Evolutionary conservation across 2,113 vertebrate genomes (phyloP).

Genomic region (Climacteris rufus): DNA sequence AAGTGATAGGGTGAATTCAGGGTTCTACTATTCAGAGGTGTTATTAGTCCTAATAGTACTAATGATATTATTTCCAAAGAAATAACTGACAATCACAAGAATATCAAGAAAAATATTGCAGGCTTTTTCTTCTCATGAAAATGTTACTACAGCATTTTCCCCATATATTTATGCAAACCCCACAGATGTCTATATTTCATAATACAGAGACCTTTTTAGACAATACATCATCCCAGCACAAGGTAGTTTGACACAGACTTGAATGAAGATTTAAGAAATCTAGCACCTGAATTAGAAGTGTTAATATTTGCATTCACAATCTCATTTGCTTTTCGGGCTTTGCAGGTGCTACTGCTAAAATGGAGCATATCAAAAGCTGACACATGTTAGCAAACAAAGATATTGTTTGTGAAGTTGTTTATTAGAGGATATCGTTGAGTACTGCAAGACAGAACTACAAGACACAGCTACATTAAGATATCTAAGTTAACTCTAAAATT

Average conservation of each 20-base stretch:
- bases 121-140: neutral
- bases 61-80: neutral
- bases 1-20: neutral
- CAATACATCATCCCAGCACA: neutral
- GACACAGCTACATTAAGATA: neutral
- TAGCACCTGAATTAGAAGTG: neutral
- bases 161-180: neutral
- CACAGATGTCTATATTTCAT: neutral
- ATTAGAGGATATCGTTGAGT: neutral
- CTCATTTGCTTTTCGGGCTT: neutral
- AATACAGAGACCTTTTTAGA: neutral
- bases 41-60: neutral
- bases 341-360: neutral
- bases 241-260: neutral
- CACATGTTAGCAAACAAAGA: neutral
- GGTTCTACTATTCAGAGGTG: neutral
- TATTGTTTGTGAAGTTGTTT: neutral
- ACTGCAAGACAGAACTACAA: neutral
- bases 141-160: neutral
- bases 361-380: neutral
- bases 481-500: neutral
- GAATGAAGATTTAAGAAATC: neutral
- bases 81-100: neutral
- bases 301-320: neutral
- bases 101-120: neutral